Evolutionary conservation across 2,888 invertebrate species (phyloP).

Genomic region (Caenorhabditis drosophilae): DNA sequence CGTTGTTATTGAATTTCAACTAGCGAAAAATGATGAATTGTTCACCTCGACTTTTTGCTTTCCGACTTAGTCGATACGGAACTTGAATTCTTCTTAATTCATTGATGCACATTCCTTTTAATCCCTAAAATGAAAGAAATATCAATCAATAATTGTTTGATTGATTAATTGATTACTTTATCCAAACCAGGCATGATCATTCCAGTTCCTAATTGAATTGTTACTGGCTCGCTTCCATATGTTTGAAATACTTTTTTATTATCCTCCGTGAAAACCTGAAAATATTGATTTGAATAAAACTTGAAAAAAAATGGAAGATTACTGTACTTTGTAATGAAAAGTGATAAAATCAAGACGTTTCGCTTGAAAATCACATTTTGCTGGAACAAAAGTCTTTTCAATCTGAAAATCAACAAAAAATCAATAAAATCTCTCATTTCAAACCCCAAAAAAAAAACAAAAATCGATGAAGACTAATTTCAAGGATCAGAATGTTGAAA

Average conservation of each 20-base stretch:
- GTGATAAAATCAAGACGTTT: constrained; percentile 67
- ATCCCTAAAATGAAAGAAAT: constrained; percentile 36
- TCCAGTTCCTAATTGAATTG: constrained; percentile 67
- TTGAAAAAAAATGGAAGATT: background rate
- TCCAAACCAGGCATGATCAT: constrained; percentile 69
- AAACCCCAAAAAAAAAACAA: no score
- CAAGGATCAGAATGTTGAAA: no score
- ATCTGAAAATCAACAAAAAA: constrained; percentile 23
- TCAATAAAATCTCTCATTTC: no score
- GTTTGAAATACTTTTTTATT: constrained; percentile 52
- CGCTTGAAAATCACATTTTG: constrained; percentile 59
- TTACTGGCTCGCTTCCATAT: constrained; percentile 61
- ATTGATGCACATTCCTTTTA: constrained; percentile 63
- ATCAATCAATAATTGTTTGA: background rate
- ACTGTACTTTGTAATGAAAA: constrained; percentile 67
- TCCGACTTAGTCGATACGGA: constrained; percentile 65
- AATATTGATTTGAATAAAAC: constrained; percentile 1
- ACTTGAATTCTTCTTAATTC: constrained; percentile 66
- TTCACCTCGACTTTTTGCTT: constrained; percentile 62
- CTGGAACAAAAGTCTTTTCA: constrained; percentile 50
- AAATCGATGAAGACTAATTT: no score
- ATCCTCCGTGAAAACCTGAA: constrained; percentile 50
- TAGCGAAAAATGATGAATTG: no score
- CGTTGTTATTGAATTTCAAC: no score
- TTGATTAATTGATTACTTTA: constrained; percentile 61